Base-by-base conservation (phyloP, 2,113 vertebrate genomes). In the Chionodraco myersi region DNA sequence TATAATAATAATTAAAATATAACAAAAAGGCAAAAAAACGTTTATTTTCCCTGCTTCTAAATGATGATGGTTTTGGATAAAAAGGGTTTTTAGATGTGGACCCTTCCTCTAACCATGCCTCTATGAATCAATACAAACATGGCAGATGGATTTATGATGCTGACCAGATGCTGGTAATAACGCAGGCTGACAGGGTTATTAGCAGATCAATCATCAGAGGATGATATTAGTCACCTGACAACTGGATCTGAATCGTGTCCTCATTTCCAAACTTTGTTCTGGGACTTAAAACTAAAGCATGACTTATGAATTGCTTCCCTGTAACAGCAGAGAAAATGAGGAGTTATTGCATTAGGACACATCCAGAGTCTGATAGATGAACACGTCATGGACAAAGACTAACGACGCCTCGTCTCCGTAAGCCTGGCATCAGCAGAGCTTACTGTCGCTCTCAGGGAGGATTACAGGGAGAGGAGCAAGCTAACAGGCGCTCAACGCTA, bases 401-500 rank as follows among this genome's bases (percentile, higher is more conserved):
- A 52, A 75, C 57, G 79, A 41, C 21, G 11, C n/a, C 61, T 77
- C 10, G 16, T n/a, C 34, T 47, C 10, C 15, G 0, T 34, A 0
- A 82, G 59, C 47, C 16, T 26, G 47, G 47, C 21, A 41, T 41
- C 6, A 41, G 36, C 36, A 41, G 36, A 7, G 36, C 36, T 41
- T 41, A 41, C 36, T 12, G 4, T 15, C 12, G 4, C 30, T n/a
- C 48, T 62, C 54, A 61, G 44, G 13, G 44, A 62, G 36, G 36
- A 41, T 41, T 41, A 41, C 36, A 6, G 6, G 36, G 36, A 41
- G 30, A 30, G 30, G 30, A 41, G 36, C 36, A 1, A 6, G 5
- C 36, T 41, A 41, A 41, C 36, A 41, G 36, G 63, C 11, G 77
- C 79, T 89, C 41, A 79, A 76, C 63, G 53, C 58, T 54, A 56